Conservation (phyloP, 1,140 invertebrate species). For the Pomacea maculata region DNA sequence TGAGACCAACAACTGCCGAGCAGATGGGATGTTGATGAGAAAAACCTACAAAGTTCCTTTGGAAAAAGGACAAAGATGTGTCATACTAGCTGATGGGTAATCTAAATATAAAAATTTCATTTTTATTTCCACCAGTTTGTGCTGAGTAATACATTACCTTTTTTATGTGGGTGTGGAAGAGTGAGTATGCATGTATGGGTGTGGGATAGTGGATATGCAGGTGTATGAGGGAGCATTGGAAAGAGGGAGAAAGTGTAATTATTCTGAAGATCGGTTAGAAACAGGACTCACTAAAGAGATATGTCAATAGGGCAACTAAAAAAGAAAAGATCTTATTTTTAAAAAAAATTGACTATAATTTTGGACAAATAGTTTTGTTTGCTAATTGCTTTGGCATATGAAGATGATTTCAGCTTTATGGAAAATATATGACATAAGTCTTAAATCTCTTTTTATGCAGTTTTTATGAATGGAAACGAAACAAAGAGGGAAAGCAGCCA, state of each 20-base stretch:
- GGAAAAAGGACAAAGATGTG: slow-evolving; percentile 76
- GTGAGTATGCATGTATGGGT: neutral
- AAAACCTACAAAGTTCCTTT: slow-evolving; percentile 76
- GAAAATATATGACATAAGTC: too few species aligned
- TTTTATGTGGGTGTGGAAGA: neutral
- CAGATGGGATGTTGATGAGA: slow-evolving; percentile 77
- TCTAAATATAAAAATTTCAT: neutral
- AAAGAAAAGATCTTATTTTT: too few species aligned
- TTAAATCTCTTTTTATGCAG: slow-evolving; percentile 33
- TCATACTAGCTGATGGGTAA: slow-evolving; percentile 79
- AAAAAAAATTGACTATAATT: neutral
- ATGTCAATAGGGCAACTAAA: too few species aligned
- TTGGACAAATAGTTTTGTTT: neutral
- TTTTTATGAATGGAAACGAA: slow-evolving; percentile 87
- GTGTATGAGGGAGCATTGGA: neutral
- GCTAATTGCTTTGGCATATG: slow-evolving; percentile 1
- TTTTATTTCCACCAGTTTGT: neutral
- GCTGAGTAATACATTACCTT: neutral
- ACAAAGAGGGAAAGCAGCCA: slow-evolving; percentile 74
- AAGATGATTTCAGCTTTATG: too few species aligned
- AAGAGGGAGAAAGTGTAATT: neutral
- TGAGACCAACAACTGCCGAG: slow-evolving; percentile 83
- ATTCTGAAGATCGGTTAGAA: neutral
- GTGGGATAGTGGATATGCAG: neutral
- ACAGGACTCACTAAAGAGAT: neutral